Evolutionary conservation across 1,140 invertebrate species (phyloP).

Genomic region (honey bee (Apis mellifera)): Amel_HAv3.1 CM009933.2:9629001-9629500

Average conservation of each 20-base stretch:
- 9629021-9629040: too few species aligned
- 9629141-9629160: constrained; percentile 40
- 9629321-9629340: constrained; percentile 54
- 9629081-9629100: not conserved
- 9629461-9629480: not conserved
- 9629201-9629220: constrained; percentile 40
- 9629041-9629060: too few species aligned
- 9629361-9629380: constrained; percentile 11
- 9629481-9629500: not conserved
- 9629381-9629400: too few species aligned
- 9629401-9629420: constrained; percentile 16
- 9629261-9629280: constrained; percentile 48
- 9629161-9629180: constrained; percentile 30
- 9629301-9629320: constrained; percentile 55
- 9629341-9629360: constrained; percentile 50
- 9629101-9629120: not conserved
- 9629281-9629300: constrained; percentile 44
- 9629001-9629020: too few species aligned
- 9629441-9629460: constrained; percentile 29
- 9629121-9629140: constrained; percentile 6
- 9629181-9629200: constrained; percentile 2
- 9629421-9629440: constrained; percentile 38
- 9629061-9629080: too few species aligned
- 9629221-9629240: constrained; percentile 52
- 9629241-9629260: constrained; percentile 41